Conservation (phyloP, 2,888 invertebrate genomes). For the Syritta pipiens region DNA sequence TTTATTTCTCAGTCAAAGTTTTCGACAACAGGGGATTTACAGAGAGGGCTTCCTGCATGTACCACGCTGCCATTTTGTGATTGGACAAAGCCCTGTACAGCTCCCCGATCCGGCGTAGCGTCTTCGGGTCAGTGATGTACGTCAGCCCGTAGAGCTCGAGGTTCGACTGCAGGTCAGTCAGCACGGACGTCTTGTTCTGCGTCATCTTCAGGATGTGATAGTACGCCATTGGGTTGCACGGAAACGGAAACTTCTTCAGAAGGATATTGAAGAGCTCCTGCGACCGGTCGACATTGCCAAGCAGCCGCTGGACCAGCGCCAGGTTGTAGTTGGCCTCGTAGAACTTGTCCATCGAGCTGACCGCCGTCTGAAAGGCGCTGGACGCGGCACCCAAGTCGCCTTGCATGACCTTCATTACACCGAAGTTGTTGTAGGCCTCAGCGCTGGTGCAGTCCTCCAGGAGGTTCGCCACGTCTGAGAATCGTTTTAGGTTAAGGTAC, state of each 20-base stretch:
- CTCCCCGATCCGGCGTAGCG: conserved; percentile 18
- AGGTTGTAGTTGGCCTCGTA: conserved; percentile 44
- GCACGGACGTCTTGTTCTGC: conserved; percentile 6
- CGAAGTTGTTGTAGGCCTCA: conserved; percentile 48
- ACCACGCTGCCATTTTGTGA: conserved; percentile 40
- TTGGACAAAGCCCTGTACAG: conserved; percentile 27
- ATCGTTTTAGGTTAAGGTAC: conserved; percentile 29
- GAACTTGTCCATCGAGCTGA: not conserved
- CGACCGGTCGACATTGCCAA: conserved; percentile 11
- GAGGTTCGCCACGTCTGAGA: conserved; percentile 4
- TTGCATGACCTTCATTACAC: conserved; percentile 25
- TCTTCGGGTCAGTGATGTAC: conserved; percentile 16
- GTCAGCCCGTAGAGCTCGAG: conserved; percentile 35
- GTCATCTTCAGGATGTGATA: conserved; percentile 27
- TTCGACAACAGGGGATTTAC: too few species aligned
- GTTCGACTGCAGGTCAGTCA: conserved; percentile 24
- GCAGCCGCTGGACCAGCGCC: conserved; percentile 1
- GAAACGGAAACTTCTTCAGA: conserved; percentile 25
- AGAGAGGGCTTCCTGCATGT: conserved; percentile 25
- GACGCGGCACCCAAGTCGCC: conserved; percentile 13
- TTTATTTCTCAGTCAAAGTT: conserved; percentile 2
- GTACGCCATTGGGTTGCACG: conserved; percentile 36
- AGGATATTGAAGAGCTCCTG: conserved; percentile 5
- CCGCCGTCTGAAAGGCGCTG: conserved; percentile 8
- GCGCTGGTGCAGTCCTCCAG: conserved; percentile 18